Base-by-base conservation (phyloP, 2,113 vertebrate genomes). In the Silurus glanis region DNA sequence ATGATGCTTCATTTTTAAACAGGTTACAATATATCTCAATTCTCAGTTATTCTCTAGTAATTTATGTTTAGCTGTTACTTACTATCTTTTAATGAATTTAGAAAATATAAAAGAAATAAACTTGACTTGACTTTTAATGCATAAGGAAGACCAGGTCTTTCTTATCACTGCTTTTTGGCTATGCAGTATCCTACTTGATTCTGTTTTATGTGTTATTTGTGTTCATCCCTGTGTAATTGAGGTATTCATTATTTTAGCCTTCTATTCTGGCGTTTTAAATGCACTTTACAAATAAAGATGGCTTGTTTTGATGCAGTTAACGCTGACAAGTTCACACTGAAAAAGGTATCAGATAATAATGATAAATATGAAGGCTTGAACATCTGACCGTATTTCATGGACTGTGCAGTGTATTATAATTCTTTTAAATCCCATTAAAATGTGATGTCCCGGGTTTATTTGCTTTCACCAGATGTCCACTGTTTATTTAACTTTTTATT, bases 401-500 rank as follows among this genome's bases (percentile, higher is more conserved):
- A 53, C 53, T 25, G 13, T 55, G 6, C 51, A 25, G 51, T 53
- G 49, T 13, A 25, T 76, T 76, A 2, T 37, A 16, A 21, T 12
- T 25, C 55, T 25, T 79, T 75, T 49, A 75, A 37, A 59, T 37
- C 1, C 1, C 16, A 6, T 8, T 5, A 8, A 12, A 37, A 45
- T 37, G 51, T 76, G 55, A 59, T 10, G 8, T 10, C 58, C 37
- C 16, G 17, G 21, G 21, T 82, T 82, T 62, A 3, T 14, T 82
- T 82, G n/a, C 59, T 82, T 49, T 21, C 59, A 49, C 21, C 61
- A 49, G 80, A 66, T 66, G 47, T 25, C 9, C n/a, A 7, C 45
- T 82, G 45, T 82, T 82, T 82, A n/a, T 64, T 82, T 51, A 66
- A 17, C 21, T 64, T 66, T 45, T 82, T 66, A 49, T 82, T 64